Percentiles rank a stretch among this genome's conserved stretches.
phyloP scores from a whole-genome alignment of 2,888 invertebrate species.

The Phasia obesa region DNA sequence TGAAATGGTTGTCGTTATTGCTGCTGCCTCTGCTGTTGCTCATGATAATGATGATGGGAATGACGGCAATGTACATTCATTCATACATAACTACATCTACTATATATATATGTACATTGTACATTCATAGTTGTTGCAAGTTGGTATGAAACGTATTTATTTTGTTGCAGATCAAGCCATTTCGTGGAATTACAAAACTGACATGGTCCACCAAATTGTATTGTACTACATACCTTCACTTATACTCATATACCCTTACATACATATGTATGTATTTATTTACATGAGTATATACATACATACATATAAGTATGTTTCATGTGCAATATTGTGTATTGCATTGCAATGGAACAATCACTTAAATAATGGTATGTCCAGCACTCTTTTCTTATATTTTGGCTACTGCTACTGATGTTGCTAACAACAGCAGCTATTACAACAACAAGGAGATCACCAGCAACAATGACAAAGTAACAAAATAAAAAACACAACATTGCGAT shows the following conservation, averaged over 20 bases:
- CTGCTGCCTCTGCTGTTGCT: background rate
- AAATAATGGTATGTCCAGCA: slow-evolving; percentile 69
- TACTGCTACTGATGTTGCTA: slow-evolving; percentile 49
- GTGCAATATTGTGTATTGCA: slow-evolving; percentile 39
- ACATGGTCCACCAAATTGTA: slow-evolving; percentile 74
- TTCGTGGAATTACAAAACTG: slow-evolving; percentile 81
- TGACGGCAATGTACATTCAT: slow-evolving; percentile 29
- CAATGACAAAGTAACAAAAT: slow-evolving; percentile 44
- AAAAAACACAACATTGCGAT: slow-evolving; percentile 56
- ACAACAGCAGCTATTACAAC: slow-evolving; percentile 38
- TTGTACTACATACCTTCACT: slow-evolving; percentile 23
- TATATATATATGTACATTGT: too few relatives aligned
- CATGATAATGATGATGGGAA: slow-evolving; percentile 25
- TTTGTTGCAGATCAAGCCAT: slow-evolving; percentile 72
- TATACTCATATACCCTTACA: background rate
- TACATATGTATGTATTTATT: background rate
- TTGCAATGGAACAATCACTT: slow-evolving; percentile 70
- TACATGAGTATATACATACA: background rate
- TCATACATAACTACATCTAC: slow-evolving; percentile 29
- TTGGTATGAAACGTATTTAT: slow-evolving; percentile 60
- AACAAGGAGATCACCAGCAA: slow-evolving; percentile 47
- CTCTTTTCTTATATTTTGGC: slow-evolving; percentile 36
- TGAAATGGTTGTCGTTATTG: slow-evolving; percentile 43
- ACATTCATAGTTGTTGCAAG: slow-evolving; percentile 44
- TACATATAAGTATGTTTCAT: background rate